These are phyloP conservation scores for Carassius carassius DNA, from an alignment of 2,113 vertebrate genomes.

Conservation along the genomic window DNA sequence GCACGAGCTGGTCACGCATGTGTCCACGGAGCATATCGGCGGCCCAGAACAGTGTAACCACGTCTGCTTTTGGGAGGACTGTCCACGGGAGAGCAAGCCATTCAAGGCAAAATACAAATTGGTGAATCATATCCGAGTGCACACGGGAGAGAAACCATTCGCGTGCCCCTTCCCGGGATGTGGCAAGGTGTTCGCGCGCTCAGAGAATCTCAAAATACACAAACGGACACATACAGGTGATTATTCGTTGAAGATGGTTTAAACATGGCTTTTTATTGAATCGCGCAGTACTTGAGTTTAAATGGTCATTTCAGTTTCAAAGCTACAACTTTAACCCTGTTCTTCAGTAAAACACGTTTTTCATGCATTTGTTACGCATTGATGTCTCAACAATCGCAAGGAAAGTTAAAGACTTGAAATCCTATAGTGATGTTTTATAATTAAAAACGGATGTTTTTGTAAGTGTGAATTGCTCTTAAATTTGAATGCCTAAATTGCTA, in stretches of 20 bases:
- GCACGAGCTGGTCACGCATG: constrained; percentile 90
- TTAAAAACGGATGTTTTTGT: neutral
- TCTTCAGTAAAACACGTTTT: neutral
- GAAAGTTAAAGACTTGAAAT: neutral
- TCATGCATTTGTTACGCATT: neutral
- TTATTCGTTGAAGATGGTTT: neutral
- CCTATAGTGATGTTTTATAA: neutral
- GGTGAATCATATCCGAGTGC: constrained; percentile 86
- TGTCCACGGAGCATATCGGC: constrained; percentile 87
- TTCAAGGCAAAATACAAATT: constrained; percentile 95
- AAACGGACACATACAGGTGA: constrained; percentile 92
- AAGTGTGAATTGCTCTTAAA: neutral
- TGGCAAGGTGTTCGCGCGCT: constrained; percentile 89
- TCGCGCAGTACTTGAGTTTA: neutral
- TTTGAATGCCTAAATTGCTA: neutral
- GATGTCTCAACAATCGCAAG: neutral
- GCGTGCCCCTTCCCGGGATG: constrained; percentile 89
- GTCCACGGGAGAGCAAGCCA: constrained; percentile 85
- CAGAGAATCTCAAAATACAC: constrained; percentile 91
- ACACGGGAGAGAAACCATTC: constrained; percentile 70
- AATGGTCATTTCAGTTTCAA: neutral
- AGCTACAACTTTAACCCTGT: neutral
- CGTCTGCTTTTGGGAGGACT: constrained; percentile 89
- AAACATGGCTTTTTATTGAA: neutral
- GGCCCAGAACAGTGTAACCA: constrained; percentile 89